phyloP scores from a whole-genome alignment of 1,140 invertebrate genomes.

The Aphis craccivora region DNA sequence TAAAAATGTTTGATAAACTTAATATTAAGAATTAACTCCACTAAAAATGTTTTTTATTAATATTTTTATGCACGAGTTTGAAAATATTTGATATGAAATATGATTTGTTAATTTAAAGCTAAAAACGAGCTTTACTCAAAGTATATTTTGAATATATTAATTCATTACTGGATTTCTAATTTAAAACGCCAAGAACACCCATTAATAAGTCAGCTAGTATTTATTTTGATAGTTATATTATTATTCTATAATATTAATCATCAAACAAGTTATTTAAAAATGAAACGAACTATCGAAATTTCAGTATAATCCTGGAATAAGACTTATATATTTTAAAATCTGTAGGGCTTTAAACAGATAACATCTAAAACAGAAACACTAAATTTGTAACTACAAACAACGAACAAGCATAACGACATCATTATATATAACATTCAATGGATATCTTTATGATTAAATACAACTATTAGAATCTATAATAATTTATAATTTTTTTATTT shows the following conservation, averaged over 20 bases:
- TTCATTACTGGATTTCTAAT: not conserved
- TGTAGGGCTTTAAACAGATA: not conserved
- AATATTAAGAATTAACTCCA: not conserved
- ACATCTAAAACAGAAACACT: not conserved
- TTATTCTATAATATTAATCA: too few relatives aligned
- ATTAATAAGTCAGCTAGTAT: not conserved
- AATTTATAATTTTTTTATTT: too few relatives aligned
- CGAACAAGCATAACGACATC: not conserved
- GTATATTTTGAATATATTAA: not conserved
- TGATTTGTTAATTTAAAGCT: not conserved
- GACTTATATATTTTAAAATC: not conserved
- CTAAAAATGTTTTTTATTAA: not conserved
- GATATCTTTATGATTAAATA: not conserved
- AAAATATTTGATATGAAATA: not conserved
- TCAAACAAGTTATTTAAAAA: not conserved
- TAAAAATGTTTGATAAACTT: not conserved
- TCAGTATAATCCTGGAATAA: not conserved
- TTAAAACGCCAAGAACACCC: not conserved
- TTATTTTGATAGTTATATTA: too few relatives aligned
- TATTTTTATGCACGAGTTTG: not conserved
- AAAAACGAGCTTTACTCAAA: not conserved
- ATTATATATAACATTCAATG: not conserved
- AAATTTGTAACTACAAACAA: not conserved
- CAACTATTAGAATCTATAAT: not conserved
- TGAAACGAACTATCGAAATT: not conserved